Base-by-base conservation (phyloP, 2,888 invertebrate species). In the Ischnura elegans region DNA sequence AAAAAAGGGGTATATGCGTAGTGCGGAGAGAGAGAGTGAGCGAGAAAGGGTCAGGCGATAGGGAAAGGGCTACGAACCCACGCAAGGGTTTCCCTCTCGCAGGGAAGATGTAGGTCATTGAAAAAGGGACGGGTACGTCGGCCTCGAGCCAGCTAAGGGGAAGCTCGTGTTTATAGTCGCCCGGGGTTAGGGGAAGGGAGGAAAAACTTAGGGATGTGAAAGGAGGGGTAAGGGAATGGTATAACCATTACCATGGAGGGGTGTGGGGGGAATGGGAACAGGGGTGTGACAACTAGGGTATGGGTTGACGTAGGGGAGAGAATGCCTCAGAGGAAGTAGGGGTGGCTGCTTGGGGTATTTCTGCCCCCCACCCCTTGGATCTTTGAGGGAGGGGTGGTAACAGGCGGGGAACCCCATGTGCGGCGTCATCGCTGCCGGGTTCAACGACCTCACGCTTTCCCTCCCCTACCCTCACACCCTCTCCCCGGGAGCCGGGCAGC, bases 91-190 rank as follows among this genome's bases (percentile, higher is more conserved):
- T 86, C 86, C 46, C 86, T 76, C 76, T 21, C 25, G 25, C 29
- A 86, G 86, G 46, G 43, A 86, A 86, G 43, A 86, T 86, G 86
- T 86, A 46, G 86, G 86, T 86, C 86, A 86, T 86, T 43, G 86
- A 43, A 76, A n/a, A 76, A 46, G 86, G 42, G 43, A 45, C 76
- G 76, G 76, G 29, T 8, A 2, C 76, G 76, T 21, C 29, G 76
- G 76, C 29, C 29, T 21, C n/a, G 36, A 76, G 76, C 25, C 25
- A 5, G 61, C 19, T 21, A n/a, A 25, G 61, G 61, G 61, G 85
- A 19, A 25, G 42, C 45, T 21, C 46, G 86, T 86, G 46, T 86
- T 46, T 76, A 76, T 76, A 36, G 76, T 36, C 76, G 76, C 29
- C 36, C 36, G 8, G 76, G 76, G 86, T n/a, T 10, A n/a, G 86